Evolutionary conservation across 2,113 vertebrate species (phyloP).

Genomic region (Scortum barcoo): DNA sequence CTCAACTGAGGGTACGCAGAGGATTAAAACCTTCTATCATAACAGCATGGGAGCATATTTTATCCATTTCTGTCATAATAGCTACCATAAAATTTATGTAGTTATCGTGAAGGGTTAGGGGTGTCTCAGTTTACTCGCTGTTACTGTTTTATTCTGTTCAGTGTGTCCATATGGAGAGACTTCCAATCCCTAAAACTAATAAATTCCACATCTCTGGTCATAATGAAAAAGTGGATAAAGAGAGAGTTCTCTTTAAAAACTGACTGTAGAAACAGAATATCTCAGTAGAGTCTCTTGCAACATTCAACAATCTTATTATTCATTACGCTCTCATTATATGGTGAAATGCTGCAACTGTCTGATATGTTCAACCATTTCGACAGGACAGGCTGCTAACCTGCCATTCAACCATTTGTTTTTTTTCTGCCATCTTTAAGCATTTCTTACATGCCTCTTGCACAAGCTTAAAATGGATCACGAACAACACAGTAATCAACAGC

Average conservation of each 20-base stretch:
- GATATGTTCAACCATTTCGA: constrained; percentile 26
- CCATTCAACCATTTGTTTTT: constrained; percentile 14
- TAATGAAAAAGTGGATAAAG: constrained; percentile 35
- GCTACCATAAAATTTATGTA: neutral
- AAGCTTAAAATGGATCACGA: neutral
- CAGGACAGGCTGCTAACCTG: constrained; percentile 22
- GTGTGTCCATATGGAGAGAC: neutral
- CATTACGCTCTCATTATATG: constrained; percentile 25
- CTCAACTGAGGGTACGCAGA: neutral
- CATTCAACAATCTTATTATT: constrained; percentile 41
- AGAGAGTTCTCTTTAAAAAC: constrained; percentile 25
- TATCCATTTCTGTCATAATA: neutral
- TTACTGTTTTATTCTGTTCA: no score
- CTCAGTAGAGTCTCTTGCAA: constrained; percentile 12
- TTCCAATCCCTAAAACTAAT: neutral
- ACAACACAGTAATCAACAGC: neutral
- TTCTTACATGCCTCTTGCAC: neutral
- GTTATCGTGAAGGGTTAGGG: no score
- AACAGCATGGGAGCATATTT: neutral
- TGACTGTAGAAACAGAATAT: constrained; percentile 17
- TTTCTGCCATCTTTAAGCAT: neutral
- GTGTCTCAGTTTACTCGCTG: no score
- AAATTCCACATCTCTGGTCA: constrained; percentile 28
- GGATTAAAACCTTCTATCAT: neutral
- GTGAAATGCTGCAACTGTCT: constrained; percentile 13